Evolutionary conservation across 2,113 vertebrate species (phyloP).

Genomic region (Elgaria multicarinata): DNA sequence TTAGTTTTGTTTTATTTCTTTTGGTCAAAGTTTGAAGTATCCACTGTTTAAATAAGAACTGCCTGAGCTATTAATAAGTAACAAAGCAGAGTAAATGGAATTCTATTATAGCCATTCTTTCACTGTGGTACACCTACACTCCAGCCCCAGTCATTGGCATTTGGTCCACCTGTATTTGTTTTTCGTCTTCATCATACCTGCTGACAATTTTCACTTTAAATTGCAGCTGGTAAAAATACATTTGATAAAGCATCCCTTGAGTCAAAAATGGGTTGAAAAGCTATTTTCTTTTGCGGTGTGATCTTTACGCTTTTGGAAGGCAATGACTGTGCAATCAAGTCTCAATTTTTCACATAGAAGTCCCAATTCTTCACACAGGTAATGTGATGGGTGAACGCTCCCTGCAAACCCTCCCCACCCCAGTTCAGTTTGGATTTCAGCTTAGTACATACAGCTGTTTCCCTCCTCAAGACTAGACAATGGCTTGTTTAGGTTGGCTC

Average conservation of each 20-base stretch:
- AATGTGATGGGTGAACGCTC: background rate
- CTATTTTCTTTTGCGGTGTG: background rate
- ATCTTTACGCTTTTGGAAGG: background rate
- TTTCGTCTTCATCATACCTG: background rate
- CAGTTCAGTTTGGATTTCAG: background rate
- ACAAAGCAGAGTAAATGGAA: background rate
- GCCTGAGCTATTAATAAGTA: background rate
- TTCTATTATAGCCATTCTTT: background rate
- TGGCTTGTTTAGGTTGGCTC: no score
- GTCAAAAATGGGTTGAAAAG: background rate
- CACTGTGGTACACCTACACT: no score
- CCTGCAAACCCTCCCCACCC: background rate
- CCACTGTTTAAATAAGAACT: background rate
- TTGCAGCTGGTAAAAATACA: background rate
- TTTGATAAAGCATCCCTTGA: background rate
- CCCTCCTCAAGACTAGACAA: background rate
- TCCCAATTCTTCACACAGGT: background rate
- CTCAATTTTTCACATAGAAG: no score
- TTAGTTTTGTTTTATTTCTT: no score
- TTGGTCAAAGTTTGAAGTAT: slow-evolving; percentile 34
- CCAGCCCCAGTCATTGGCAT: background rate
- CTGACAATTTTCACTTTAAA: background rate
- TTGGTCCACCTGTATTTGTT: background rate
- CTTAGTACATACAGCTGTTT: background rate
- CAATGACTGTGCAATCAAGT: background rate